A percentile compares a stretch with the other conserved stretches of the same genome.
Evolutionary conservation across 2,113 vertebrate genomes (phyloP).

Genomic region (Anhinga anhinga): DNA sequence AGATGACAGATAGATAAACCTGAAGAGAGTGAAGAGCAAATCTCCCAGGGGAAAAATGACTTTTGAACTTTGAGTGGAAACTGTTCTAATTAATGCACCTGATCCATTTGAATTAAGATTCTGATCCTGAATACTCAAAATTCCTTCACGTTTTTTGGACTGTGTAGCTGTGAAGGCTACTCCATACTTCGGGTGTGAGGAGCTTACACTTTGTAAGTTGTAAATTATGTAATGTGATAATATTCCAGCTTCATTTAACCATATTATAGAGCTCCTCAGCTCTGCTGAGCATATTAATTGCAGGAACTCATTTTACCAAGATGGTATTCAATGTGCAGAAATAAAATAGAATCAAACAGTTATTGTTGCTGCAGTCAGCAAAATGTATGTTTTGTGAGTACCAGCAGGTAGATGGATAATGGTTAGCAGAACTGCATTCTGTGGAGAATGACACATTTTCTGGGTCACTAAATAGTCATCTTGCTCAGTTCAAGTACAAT

Average conservation of each 20-base stretch:
- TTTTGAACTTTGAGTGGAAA: background rate
- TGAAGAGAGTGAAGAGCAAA: background rate
- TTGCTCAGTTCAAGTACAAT: background rate
- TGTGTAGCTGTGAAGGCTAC: background rate
- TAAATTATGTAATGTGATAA: background rate
- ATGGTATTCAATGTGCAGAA: conserved; percentile 39
- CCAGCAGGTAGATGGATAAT: conserved; percentile 4
- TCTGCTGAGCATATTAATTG: conserved; percentile 61
- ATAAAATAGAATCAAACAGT: conserved; percentile 48
- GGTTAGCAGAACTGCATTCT: background rate
- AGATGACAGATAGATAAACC: background rate
- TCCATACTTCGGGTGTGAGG: background rate
- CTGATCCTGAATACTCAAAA: background rate
- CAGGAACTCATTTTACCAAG: conserved; percentile 53
- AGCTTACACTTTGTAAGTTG: background rate
- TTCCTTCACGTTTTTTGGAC: background rate
- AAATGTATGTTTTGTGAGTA: background rate
- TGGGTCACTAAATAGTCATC: background rate
- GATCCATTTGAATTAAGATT: background rate
- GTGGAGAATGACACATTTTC: conserved; percentile 24
- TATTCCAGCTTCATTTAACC: conserved; percentile 25
- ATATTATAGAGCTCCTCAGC: background rate
- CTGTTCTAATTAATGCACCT: background rate
- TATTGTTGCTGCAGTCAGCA: conserved; percentile 42
- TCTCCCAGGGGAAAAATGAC: background rate